Percentiles rank a stretch among this genome's conserved stretches.
phyloP scores from a whole-genome alignment of 2,888 invertebrate species.

The Dryomyza anilis region DNA sequence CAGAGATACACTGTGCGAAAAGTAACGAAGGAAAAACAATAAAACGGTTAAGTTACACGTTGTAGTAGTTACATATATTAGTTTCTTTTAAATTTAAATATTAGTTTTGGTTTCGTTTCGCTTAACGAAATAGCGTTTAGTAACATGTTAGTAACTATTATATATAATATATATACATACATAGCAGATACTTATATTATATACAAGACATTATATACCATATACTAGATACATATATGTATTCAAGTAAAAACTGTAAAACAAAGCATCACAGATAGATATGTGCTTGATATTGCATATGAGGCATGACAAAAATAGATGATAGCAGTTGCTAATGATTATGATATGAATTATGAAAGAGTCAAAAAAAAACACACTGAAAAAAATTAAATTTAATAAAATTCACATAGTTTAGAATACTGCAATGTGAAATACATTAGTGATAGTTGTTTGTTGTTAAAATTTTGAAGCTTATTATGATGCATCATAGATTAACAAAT shows the following conservation, averaged over 20 bases:
- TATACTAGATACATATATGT: conserved; percentile 6
- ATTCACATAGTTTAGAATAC: not conserved
- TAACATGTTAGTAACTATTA: conserved; percentile 17
- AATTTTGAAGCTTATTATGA: too few relatives aligned
- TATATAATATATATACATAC: conserved; percentile 14
- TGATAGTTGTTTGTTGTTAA: not conserved
- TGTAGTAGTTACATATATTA: conserved; percentile 4
- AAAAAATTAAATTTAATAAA: too few relatives aligned
- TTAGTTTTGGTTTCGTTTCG: not conserved
- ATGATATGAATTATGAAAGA: too few relatives aligned
- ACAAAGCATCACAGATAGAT: too few relatives aligned
- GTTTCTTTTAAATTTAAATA: not conserved
- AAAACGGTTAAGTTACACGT: not conserved
- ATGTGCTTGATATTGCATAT: too few relatives aligned
- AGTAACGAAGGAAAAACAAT: not conserved
- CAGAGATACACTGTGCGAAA: not conserved
- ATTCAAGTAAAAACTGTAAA: not conserved
- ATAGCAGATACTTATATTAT: conserved; percentile 16
- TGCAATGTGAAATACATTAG: conserved; percentile 20
- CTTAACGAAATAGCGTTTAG: not conserved
- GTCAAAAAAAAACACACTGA: too few relatives aligned
- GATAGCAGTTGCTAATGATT: too few relatives aligned
- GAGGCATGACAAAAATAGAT: too few relatives aligned
- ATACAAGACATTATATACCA: conserved; percentile 21
- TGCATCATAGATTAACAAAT: too few relatives aligned